A percentile compares a stretch with the other conserved stretches of the same genome.
phyloP scores from a whole-genome alignment of 2,888 invertebrate genomes.

The Trissolcus japonicus region DNA sequence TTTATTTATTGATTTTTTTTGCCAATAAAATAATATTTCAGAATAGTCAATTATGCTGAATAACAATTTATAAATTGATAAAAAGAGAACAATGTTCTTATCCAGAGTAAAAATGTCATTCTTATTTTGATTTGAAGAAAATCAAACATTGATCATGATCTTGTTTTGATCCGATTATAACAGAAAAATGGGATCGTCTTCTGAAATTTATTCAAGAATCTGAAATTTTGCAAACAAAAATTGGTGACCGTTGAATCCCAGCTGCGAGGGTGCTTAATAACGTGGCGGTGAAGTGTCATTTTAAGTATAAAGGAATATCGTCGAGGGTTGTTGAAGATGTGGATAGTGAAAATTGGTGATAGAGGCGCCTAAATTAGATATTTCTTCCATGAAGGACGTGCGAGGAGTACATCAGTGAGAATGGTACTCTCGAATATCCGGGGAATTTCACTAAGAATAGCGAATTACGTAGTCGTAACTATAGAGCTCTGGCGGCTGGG shows the following conservation, averaged over 20 bases:
- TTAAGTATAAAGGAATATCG: slow-evolving; percentile 39
- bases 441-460: slow-evolving; percentile 61
- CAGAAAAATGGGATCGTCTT: no score
- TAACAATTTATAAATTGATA: no score
- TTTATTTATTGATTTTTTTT: no score
- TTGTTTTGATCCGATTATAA: no score
- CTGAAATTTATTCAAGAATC: no score
- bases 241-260: neutral
- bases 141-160: no score
- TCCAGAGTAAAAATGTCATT: no score
- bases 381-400: slow-evolving; percentile 34
- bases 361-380: slow-evolving; percentile 40
- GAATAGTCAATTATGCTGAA: no score
- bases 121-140: no score
- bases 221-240: no score
- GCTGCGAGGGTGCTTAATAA: slow-evolving; percentile 23
- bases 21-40: no score
- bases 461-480: slow-evolving; percentile 61
- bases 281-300: slow-evolving; percentile 32
- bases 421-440: slow-evolving; percentile 36
- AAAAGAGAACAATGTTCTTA: no score
- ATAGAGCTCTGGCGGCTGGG: slow-evolving; percentile 53
- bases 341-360: slow-evolving; percentile 33
- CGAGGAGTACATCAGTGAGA: slow-evolving; percentile 41
- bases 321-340: slow-evolving; percentile 23